These are phyloP conservation scores for Dolichallabes microphthalmus DNA, from an alignment of 2,113 vertebrate species.

Conservation along the genomic window DNA sequence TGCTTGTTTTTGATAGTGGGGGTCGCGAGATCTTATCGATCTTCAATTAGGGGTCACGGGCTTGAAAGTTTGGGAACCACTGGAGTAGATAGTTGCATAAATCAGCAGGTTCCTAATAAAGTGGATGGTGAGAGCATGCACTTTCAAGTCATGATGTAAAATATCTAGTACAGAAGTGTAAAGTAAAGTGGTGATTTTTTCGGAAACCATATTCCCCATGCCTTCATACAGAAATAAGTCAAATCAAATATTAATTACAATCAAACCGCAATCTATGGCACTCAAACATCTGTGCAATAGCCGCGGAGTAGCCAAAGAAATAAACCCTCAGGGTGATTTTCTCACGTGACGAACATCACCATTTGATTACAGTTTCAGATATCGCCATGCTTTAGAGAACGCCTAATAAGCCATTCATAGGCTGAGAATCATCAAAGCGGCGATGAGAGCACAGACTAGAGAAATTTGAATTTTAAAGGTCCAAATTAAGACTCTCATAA, in stretches of 20 bases:
- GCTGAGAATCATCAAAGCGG: neutral
- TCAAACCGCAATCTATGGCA: neutral
- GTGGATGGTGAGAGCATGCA: neutral
- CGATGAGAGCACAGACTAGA: neutral
- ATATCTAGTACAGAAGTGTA: neutral
- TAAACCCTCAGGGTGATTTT: neutral
- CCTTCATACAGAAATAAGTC: neutral
- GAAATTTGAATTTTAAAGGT: neutral
- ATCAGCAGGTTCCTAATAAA: neutral
- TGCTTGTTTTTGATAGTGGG: no score
- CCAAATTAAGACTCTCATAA: neutral
- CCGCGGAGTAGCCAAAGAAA: neutral
- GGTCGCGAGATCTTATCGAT: no score
- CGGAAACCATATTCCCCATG: neutral
- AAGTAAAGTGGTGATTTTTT: neutral
- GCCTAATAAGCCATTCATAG: neutral
- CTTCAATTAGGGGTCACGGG: no score
- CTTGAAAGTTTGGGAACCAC: no score
- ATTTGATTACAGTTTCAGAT: neutral
- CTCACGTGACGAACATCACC: neutral
- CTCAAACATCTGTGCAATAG: neutral
- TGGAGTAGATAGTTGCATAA: neutral
- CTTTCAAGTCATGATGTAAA: neutral
- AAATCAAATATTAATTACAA: no score
- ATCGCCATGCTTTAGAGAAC: neutral